phyloP scores from a whole-genome alignment of 2,113 vertebrate genomes.

The Noturus placidus region DNA sequence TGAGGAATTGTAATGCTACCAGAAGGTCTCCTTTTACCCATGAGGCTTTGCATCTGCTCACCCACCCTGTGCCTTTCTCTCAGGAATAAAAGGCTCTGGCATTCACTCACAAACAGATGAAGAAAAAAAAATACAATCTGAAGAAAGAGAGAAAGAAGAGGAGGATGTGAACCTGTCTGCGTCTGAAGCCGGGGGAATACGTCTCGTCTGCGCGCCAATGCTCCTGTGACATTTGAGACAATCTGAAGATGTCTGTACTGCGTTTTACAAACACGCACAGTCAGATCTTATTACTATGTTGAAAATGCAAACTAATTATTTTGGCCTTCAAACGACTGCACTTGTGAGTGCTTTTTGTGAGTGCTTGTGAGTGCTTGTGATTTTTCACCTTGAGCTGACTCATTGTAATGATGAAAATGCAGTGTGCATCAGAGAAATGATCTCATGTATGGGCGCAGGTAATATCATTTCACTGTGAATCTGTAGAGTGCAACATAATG shows the following conservation, averaged over 20 bases:
- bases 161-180: background rate
- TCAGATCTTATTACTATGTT: background rate
- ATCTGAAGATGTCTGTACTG: background rate
- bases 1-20: constrained; percentile 5
- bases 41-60: constrained; percentile 25
- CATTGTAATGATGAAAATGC: background rate
- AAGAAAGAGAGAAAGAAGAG: background rate
- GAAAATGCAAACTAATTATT: background rate
- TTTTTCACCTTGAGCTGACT: background rate
- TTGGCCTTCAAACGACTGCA: background rate
- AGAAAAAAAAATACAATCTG: background rate
- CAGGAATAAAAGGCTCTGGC: constrained; percentile 20
- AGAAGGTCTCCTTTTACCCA: constrained; percentile 5
- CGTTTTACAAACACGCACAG: background rate
- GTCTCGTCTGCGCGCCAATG: background rate
- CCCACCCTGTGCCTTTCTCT: background rate
- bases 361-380: too few species aligned
- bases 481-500: background rate
- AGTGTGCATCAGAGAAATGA: background rate
- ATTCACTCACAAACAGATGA: background rate
- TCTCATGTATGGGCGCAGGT: background rate
- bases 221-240: background rate
- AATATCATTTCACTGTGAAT: background rate
- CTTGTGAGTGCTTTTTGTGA: rapidly evolving
- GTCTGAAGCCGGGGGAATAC: background rate